Base-by-base conservation (phyloP, 2,113 vertebrate species). In the Datnioides undecimradiatus region DNA sequence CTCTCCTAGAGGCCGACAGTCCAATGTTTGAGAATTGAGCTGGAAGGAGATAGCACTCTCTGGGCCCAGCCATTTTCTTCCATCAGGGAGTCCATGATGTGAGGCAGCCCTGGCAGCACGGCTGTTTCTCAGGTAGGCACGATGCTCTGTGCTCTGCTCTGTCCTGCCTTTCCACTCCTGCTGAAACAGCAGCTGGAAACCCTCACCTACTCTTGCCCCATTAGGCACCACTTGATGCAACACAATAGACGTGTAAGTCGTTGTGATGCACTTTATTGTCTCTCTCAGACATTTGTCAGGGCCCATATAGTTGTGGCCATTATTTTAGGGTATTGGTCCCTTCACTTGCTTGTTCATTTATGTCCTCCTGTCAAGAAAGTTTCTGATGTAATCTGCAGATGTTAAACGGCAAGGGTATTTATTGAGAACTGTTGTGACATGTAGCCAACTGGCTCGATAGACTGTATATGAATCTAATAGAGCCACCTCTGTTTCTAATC, bases 101-200 rank as follows among this genome's bases (percentile, higher is more conserved):
- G 85, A 91, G 78, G 87, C 76, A 82, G 76, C 76, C 48, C 52
- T 70, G 79, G 87, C 45, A 79, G 79, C 41, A 8, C 36, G 72
- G 73, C 76, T 38, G 77, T 73, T 76, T 76, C 76, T 25, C 84
- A 88, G 86, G 87, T 84, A 81, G 80, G 76, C 73, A 59, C 46
- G 10, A 27, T 1, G 45, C 68, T 71, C 73, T 36, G 71, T 29
- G 38, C 80, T 83, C 57, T 75, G 76, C 76, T 83, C 57, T 75
- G 76, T 73, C 68, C 70, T 71, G 68, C 63, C 60, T 82, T 34
- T 77, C 48, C 70, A 33, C 80, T 82, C 55, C 66, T 72, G 64
- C 76, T 77, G 73, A 85, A 87, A 67, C 79, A 58, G 86, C 86
- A 80, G 83, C 80, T 84, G 84, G 75, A 87, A 83, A 86, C 60